A percentile compares a stretch with the other conserved stretches of the same genome.
Evolutionary conservation across 2,113 vertebrate genomes (phyloP).

Genomic region (Phoxinus phoxinus): DNA sequence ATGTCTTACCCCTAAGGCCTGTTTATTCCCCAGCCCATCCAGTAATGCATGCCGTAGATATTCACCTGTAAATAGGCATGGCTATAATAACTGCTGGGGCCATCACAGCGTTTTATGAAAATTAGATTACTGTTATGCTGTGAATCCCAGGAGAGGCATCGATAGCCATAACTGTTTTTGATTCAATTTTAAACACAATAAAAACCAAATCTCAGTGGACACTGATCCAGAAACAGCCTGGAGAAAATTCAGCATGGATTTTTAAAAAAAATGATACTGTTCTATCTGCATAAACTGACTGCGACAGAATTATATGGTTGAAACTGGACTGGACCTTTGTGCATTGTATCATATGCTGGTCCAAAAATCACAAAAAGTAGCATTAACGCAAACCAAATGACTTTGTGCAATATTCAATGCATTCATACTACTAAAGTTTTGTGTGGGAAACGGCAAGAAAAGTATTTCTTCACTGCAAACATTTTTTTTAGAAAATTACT

Average conservation of each 20-base stretch:
- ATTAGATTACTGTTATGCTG: slow-evolving; percentile 40
- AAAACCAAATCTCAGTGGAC: slow-evolving; percentile 34
- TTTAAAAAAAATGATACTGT: background rate
- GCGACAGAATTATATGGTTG: background rate
- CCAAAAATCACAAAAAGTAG: background rate
- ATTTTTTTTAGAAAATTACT: too few species aligned
- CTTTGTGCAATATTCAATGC: background rate
- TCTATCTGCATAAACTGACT: background rate
- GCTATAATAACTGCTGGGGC: slow-evolving; percentile 46
- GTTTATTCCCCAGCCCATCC: slow-evolving; percentile 23
- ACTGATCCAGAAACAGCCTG: slow-evolving; percentile 2
- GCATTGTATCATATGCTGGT: background rate
- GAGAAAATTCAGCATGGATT: background rate
- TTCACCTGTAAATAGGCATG: slow-evolving; percentile 44
- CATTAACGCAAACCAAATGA: background rate
- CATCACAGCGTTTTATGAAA: slow-evolving; percentile 41
- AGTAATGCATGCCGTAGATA: slow-evolving; percentile 37
- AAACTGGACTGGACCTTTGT: background rate
- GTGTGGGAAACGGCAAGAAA: background rate
- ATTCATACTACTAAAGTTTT: background rate
- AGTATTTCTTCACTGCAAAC: background rate
- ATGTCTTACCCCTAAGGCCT: slow-evolving; percentile 7
- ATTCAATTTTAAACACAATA: slow-evolving; percentile 48
- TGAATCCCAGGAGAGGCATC: slow-evolving; percentile 29
- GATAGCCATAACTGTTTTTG: slow-evolving; percentile 37